phyloP scores from a whole-genome alignment of 2,797 vertebrate genomes.

The Scolopax rusticola region DNA sequence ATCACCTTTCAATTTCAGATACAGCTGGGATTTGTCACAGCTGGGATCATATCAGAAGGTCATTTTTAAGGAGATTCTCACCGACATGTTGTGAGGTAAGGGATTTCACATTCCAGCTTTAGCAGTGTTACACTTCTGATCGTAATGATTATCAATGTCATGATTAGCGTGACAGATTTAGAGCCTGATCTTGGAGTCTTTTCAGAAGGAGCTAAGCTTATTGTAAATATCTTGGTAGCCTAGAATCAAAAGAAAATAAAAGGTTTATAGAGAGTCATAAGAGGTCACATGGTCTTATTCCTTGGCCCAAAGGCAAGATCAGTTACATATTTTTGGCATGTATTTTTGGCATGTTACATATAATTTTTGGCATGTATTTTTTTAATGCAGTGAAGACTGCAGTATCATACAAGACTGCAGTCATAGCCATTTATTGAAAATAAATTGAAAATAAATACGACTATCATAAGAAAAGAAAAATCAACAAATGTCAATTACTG shows the following conservation, averaged over 20 bases:
- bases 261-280: not conserved
- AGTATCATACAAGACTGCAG: not conserved
- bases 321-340: not conserved
- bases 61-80: conserved; percentile 47
- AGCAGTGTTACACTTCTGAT: conserved; percentile 25
- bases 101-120: conserved; percentile 41
- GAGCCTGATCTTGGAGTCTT: conserved; percentile 1
- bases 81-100: conserved; percentile 47
- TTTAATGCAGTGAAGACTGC: not conserved
- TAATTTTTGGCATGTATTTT: not conserved
- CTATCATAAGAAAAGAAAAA: not conserved
- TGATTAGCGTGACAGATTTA: conserved; percentile 5
- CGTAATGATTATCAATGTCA: not conserved
- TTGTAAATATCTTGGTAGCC: conserved; percentile 21
- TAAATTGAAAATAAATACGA: too few relatives aligned
- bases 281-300: not conserved
- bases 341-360: not conserved
- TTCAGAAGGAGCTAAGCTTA: conserved; percentile 14
- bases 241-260: conserved; percentile 41
- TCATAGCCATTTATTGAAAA: not conserved
- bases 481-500: not conserved
- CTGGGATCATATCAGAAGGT: conserved; percentile 25
- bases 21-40: conserved; percentile 24
- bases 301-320: not conserved
- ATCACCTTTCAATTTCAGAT: conserved; percentile 29